A percentile compares a stretch with the other conserved stretches of the same genome.
These are phyloP conservation scores for Heliornis fulica DNA, from an alignment of 2,113 vertebrate species.

Conservation along the genomic window DNA sequence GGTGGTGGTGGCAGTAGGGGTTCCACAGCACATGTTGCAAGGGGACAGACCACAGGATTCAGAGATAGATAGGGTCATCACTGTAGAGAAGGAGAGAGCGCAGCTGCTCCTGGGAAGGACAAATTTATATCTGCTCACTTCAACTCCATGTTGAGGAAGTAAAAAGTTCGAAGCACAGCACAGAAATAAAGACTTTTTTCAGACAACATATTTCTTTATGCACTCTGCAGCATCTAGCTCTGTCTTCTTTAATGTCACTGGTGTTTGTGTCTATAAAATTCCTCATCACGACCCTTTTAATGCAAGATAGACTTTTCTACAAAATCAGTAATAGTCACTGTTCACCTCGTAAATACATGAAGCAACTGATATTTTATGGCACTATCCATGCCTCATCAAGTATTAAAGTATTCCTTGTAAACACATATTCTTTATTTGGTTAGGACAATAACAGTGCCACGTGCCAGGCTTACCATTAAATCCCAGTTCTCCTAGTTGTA, in stretches of 20 bases:
- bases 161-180: not conserved
- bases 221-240: not conserved
- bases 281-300: not conserved
- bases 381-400: constrained; percentile 12
- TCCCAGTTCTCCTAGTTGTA: not conserved
- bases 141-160: not conserved
- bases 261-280: not conserved
- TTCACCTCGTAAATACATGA: constrained; percentile 22
- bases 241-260: not conserved
- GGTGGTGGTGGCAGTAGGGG: not conserved
- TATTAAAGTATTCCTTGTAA: constrained; percentile 49
- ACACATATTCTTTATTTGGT: constrained; percentile 44
- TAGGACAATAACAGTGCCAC: constrained; percentile 7
- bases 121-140: not conserved
- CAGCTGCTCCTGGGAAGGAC: not conserved
- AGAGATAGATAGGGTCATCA: not conserved
- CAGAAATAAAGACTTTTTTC: not conserved
- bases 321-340: not conserved
- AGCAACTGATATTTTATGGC: constrained; percentile 4
- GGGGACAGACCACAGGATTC: rapidly evolving
- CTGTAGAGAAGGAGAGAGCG: rapidly evolving
- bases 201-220: not conserved
- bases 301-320: not conserved
- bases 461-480: constrained; percentile 15
- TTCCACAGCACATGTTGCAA: rapidly evolving